Conservation (phyloP, 2,888 invertebrate species). For the Cheilosia variabilis region DNA sequence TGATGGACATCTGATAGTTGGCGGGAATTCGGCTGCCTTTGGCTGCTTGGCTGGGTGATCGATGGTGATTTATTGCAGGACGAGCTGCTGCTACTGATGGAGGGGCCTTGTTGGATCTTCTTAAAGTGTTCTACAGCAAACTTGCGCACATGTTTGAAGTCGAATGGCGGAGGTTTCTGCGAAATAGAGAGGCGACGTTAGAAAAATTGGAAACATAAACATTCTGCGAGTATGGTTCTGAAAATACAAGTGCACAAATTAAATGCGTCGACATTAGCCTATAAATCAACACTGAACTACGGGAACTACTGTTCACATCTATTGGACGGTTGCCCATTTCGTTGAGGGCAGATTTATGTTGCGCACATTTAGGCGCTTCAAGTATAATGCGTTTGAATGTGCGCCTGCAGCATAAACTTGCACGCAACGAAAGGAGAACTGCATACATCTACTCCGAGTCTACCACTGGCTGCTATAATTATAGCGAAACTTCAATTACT, state of each 20-base stretch:
- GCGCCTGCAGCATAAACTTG: too few species aligned
- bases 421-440: too few species aligned
- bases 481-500: constrained; percentile 37
- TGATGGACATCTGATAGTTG: constrained; percentile 74
- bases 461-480: neutral
- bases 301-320: neutral
- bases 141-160: constrained; percentile 78
- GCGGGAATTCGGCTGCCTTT: constrained; percentile 39
- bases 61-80: constrained; percentile 42
- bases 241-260: too few species aligned
- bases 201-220: neutral
- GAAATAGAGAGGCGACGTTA: neutral
- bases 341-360: neutral
- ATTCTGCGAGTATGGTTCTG: too few species aligned
- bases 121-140: constrained; percentile 78
- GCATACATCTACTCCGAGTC: too few species aligned
- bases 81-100: constrained; percentile 30
- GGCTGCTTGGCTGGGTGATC: neutral
- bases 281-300: neutral
- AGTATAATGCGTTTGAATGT: too few species aligned
- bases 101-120: constrained; percentile 74
- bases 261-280: too few species aligned
- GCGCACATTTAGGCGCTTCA: too few species aligned
- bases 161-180: constrained; percentile 74
- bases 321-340: neutral